These are phyloP conservation scores for Casuarius casuarius DNA, from an alignment of 2,113 vertebrate species.

Conservation along the genomic window DNA sequence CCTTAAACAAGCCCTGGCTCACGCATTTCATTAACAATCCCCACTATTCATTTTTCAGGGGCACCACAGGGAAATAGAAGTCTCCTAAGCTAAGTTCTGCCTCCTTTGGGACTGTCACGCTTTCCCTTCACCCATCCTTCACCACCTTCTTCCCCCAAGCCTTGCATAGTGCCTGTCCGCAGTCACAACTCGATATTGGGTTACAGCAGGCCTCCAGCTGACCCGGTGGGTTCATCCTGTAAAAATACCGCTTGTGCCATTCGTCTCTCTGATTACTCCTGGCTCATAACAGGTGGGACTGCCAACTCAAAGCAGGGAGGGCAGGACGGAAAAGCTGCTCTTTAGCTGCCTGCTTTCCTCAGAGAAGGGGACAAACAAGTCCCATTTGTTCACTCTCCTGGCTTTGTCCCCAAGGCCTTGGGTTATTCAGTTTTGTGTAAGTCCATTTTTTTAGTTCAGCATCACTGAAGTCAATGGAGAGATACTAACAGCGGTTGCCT, in stretches of 20 bases:
- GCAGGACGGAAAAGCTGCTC: not conserved
- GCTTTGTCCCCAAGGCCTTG: not conserved
- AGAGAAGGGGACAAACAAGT: not conserved
- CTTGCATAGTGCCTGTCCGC: not conserved
- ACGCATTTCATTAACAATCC: not conserved
- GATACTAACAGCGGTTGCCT: not conserved
- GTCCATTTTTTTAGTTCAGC: not conserved
- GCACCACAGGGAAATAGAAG: slow-evolving; percentile 28
- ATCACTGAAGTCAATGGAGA: not conserved
- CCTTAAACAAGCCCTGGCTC: not conserved
- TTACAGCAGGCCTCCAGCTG: slow-evolving; percentile 66
- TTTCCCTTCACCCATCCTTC: slow-evolving; percentile 26
- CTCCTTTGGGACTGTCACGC: not conserved
- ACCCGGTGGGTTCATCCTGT: slow-evolving; percentile 50
- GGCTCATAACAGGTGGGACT: slow-evolving; percentile 53
- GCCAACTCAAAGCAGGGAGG: not conserved
- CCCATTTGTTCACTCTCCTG: not conserved
- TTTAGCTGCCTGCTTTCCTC: not conserved
- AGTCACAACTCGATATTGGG: slow-evolving; percentile 12
- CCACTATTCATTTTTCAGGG: slow-evolving; percentile 16
- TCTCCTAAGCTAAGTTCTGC: not conserved
- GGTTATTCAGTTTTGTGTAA: not conserved
- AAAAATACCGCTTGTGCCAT: slow-evolving; percentile 47
- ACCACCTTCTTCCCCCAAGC: slow-evolving; percentile 32
- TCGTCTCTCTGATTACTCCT: slow-evolving; percentile 50